phyloP scores from a whole-genome alignment of 2,888 invertebrate genomes.

The Acrocera orbiculus region DNA sequence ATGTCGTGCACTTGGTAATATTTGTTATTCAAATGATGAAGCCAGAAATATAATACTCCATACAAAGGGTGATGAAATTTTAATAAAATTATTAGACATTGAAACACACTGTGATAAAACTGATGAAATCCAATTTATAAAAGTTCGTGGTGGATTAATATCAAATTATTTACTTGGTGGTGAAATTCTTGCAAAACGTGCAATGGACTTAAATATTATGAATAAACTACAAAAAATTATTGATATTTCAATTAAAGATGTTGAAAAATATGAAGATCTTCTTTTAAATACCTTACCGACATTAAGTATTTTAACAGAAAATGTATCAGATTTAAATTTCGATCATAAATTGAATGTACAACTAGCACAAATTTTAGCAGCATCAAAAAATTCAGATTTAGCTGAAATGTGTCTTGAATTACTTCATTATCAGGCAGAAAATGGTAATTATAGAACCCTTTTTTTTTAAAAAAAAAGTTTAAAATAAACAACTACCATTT shows the following conservation, averaged over 20 bases:
- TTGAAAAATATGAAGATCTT: slow-evolving; percentile 38
- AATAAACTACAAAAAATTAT: slow-evolving; percentile 37
- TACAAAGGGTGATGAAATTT: slow-evolving; percentile 34
- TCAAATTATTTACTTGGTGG: slow-evolving; percentile 66
- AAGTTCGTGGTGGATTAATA: slow-evolving; percentile 54
- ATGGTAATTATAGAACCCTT: slow-evolving; percentile 44
- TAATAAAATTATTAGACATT: slow-evolving; percentile 31
- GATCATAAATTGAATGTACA: slow-evolving; percentile 37
- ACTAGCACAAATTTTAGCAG: slow-evolving; percentile 40
- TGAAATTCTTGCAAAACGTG: slow-evolving; percentile 42
- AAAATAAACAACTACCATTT: too few species aligned
- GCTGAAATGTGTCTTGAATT: slow-evolving; percentile 61
- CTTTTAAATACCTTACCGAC: slow-evolving; percentile 38
- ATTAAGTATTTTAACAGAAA: slow-evolving; percentile 44
- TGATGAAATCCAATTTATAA: slow-evolving; percentile 37
- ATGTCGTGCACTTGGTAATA: slow-evolving; percentile 70
- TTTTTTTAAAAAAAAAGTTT: too few species aligned
- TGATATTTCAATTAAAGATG: slow-evolving; percentile 31
- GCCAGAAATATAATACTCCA: slow-evolving; percentile 37
- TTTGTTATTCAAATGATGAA: slow-evolving; percentile 72
- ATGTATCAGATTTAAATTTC: slow-evolving; percentile 40
- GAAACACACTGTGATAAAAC: slow-evolving; percentile 23
- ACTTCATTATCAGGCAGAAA: slow-evolving; percentile 57
- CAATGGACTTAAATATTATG: slow-evolving; percentile 38
- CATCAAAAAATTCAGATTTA: slow-evolving; percentile 50